phyloP scores from a whole-genome alignment of 2,113 vertebrate genomes.

The Actinemys pallida region DNA sequence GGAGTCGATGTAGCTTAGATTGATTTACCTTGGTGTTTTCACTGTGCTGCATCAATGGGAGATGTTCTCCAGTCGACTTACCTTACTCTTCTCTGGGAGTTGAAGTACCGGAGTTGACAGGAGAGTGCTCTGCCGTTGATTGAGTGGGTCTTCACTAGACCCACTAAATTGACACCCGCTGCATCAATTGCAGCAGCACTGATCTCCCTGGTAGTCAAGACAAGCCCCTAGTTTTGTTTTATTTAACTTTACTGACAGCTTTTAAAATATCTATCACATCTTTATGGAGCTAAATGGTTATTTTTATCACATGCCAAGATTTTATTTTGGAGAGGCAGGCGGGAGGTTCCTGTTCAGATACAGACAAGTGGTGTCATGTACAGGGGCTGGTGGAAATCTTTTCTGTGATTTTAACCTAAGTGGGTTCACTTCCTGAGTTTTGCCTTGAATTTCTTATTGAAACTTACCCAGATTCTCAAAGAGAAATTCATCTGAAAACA shows the following conservation, averaged over 20 bases:
- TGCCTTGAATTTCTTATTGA: not conserved
- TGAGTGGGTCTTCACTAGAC: too few relatives aligned
- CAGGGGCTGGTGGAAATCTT: not conserved
- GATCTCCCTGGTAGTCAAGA: too few relatives aligned
- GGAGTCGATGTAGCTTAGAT: too few relatives aligned
- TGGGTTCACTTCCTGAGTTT: not conserved
- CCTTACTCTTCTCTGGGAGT: too few relatives aligned
- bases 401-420: not conserved
- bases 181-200: too few relatives aligned
- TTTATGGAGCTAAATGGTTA: not conserved
- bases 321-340: too few relatives aligned
- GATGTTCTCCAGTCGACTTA: too few relatives aligned
- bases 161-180: too few relatives aligned
- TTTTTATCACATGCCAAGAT: not conserved
- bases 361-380: not conserved
- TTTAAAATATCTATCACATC: fast-evolving
- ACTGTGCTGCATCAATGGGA: too few relatives aligned
- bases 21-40: too few relatives aligned
- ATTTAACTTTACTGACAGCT: not conserved
- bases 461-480: not conserved
- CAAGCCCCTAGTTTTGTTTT: not conserved
- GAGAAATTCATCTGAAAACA: not conserved
- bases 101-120: too few relatives aligned
- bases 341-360: not conserved
- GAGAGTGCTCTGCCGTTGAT: too few relatives aligned